Percentiles rank a stretch among this genome's conserved stretches.
These are phyloP conservation scores for Calameuta pallipes DNA, from an alignment of 2,888 invertebrate species.

Conservation along the genomic window DNA sequence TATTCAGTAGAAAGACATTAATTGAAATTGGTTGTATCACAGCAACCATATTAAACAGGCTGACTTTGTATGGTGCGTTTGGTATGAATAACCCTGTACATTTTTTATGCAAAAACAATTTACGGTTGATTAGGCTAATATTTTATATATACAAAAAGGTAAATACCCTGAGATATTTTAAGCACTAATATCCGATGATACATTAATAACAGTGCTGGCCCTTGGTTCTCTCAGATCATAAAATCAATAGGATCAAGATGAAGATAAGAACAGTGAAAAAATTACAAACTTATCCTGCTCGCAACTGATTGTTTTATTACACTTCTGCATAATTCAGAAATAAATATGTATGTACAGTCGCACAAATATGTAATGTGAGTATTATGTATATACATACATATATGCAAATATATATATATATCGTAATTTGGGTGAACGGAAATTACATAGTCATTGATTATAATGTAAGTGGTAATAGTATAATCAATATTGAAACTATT, in stretches of 20 bases:
- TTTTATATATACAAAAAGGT: neutral
- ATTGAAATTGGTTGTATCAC: too few relatives aligned
- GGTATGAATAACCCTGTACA: slow-evolving; percentile 56
- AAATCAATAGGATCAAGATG: too few relatives aligned
- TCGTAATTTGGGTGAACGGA: neutral
- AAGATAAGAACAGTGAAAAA: neutral
- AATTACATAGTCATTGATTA: neutral
- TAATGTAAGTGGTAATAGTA: neutral
- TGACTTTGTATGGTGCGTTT: slow-evolving; percentile 14
- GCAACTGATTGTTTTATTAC: neutral
- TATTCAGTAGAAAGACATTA: too few relatives aligned
- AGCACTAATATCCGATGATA: neutral
- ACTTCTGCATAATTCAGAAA: neutral
- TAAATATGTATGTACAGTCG: neutral
- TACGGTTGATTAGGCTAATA: neutral
- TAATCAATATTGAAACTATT: neutral
- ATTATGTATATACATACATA: neutral
- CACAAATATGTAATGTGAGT: neutral
- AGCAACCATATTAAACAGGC: too few relatives aligned
- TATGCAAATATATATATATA: neutral
- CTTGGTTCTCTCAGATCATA: too few relatives aligned
- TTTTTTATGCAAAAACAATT: neutral
- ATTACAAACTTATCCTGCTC: neutral
- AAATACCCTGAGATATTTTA: neutral
- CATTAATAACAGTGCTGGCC: neutral